A percentile compares a stretch with the other conserved stretches of the same genome.
Evolutionary conservation across 1,140 invertebrate genomes (phyloP).

Genomic region (Drosophila jambulina): DNA sequence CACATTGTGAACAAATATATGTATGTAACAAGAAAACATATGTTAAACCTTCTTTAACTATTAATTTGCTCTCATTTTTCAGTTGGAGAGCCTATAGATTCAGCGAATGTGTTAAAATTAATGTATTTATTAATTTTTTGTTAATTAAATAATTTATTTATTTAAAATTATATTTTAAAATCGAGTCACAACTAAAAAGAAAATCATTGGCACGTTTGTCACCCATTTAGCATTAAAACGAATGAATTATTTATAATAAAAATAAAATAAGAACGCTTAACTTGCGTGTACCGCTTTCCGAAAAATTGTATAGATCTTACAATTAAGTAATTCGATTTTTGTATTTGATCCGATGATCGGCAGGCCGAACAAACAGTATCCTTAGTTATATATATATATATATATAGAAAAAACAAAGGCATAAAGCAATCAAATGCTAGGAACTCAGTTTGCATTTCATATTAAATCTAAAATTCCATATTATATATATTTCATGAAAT

Average conservation of each 20-base stretch:
- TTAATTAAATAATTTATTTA: neutral
- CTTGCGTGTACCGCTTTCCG: neutral
- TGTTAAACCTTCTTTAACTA: neutral
- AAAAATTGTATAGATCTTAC: constrained; percentile 4
- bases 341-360: constrained; percentile 22
- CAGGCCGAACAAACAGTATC: constrained; percentile 34
- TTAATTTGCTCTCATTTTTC: neutral
- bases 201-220: constrained; percentile 14
- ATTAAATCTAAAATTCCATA: constrained; percentile 45
- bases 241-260: neutral
- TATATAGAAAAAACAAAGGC: constrained; percentile 71
- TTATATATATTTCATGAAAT: constrained; percentile 23
- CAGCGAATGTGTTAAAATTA: neutral
- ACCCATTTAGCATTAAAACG: constrained; percentile 1
- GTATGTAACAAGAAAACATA: constrained; percentile 1
- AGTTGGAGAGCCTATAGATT: neutral
- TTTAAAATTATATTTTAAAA: constrained; percentile 1
- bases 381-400: constrained; percentile 49
- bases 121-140: neutral
- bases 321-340: neutral
- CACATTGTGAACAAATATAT: neutral
- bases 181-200: neutral
- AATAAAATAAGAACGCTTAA: constrained; percentile 1
- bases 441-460: constrained; percentile 78
- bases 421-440: constrained; percentile 83